Evolutionary conservation across 2,113 vertebrate species (phyloP), one percentile per base, ranked within the genome.

Genomic region (Phocoena phocoena): DNA sequence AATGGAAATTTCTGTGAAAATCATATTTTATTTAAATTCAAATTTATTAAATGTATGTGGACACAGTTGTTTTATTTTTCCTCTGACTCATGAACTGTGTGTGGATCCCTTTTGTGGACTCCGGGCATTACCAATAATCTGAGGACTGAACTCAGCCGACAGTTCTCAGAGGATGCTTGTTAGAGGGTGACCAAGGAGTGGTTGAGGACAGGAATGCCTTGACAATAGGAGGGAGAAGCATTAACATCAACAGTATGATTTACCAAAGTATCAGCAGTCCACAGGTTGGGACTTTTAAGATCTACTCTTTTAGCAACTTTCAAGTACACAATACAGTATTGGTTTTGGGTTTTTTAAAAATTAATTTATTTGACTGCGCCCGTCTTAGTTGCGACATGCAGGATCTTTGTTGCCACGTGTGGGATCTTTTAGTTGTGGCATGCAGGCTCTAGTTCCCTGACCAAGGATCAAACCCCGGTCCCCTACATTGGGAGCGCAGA

Each of bases 91-190:
- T 93, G 65, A 68, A n/a, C n/a, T 88, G 17, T 60, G 11, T 38
- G 53, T 82, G 28, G 33, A 83, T 28, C 31, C 21, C 25, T 88
- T 96, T 36, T 47, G 63, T 65, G 33, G 60, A 47, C 55, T 65
- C 38, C 28, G 79, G 38, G 33, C 23, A 55, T 44, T 47, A 67
- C 12, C 79, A 38, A 17, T 55, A 25, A 79, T 50, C 28, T 33
- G 80, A 96, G n/a, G 38, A 68, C 5, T 47, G 4, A 14, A 67
- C 65, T 93, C 68, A 82, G 55, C 90, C 8, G 47, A 21, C 31
- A 77, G 5, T 93, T 93, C 83, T 38, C 38, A 73, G 63, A 90
- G 70, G 86, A 96, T 80, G 50, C 58, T 97, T 92, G 38, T 82
- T 93, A 82, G 67, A 47, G 67, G 36, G 9, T 91, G 12, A 65